Conservation (phyloP, 2,113 vertebrate genomes). For the Chroicocephalus ridibundus region DNA sequence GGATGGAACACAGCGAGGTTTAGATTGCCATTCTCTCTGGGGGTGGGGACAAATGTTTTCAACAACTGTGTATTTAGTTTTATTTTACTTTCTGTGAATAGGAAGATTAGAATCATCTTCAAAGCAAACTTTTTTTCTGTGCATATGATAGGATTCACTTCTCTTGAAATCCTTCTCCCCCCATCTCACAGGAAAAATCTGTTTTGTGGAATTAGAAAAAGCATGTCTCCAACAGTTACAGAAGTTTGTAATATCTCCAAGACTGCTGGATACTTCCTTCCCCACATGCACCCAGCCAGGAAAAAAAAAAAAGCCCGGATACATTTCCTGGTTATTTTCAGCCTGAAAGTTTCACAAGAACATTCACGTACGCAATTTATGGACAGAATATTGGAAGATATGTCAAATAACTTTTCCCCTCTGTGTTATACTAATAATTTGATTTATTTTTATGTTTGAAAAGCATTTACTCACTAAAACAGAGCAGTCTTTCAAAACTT, state of each 20-base stretch:
- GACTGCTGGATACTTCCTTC: neutral
- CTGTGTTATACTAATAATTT: neutral
- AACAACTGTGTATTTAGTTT: neutral
- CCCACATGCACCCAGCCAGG: neutral
- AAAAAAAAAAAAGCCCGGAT: neutral
- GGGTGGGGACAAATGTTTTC: neutral
- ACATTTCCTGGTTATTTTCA: neutral
- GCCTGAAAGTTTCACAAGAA: neutral
- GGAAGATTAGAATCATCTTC: neutral
- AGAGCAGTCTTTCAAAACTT: neutral
- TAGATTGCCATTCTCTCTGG: neutral
- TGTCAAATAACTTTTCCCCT: neutral
- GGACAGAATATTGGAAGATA: neutral
- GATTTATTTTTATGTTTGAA: slow-evolving; percentile 6
- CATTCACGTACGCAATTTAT: neutral
- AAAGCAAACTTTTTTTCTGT: neutral
- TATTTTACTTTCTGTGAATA: neutral
- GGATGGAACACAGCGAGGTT: neutral
- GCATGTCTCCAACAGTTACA: neutral
- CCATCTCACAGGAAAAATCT: neutral
- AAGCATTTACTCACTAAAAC: neutral
- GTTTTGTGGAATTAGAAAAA: neutral
- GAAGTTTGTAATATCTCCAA: neutral
- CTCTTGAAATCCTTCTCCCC: neutral
- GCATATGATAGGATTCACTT: neutral